Conservation (phyloP, 2,797 vertebrate genomes). For the Anableps anableps region DNA sequence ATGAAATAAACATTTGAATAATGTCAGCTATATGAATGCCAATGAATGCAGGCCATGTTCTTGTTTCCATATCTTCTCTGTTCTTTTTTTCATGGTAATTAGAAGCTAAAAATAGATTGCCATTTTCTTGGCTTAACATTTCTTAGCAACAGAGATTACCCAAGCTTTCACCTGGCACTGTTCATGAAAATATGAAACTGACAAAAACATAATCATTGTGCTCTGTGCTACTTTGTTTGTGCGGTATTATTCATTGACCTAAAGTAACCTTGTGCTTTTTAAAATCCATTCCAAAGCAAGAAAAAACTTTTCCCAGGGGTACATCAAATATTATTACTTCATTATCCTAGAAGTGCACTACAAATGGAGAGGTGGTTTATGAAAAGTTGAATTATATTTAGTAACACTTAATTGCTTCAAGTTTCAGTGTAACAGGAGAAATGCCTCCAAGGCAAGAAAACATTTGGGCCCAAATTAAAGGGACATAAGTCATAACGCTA, state of each 20-base stretch:
- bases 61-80: neutral
- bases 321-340: constrained; percentile 14
- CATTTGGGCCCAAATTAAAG: constrained; percentile 10
- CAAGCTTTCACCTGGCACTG: neutral
- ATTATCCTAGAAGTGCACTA: neutral
- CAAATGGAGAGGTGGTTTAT: constrained; percentile 4
- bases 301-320: neutral
- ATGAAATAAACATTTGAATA: neutral
- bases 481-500: neutral
- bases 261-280: constrained; percentile 4
- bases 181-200: neutral
- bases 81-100: neutral
- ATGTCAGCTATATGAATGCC: neutral
- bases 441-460: constrained; percentile 3
- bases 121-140: constrained; percentile 2
- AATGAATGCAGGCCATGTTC: neutral
- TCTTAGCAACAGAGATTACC: constrained; percentile 3
- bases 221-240: neutral
- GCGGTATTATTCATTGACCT: neutral
- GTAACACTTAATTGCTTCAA: constrained; percentile 24
- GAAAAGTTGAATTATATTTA: constrained; percentile 14
- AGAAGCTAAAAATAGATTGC: constrained; percentile 2
- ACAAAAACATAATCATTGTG: neutral
- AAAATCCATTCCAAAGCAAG: neutral
- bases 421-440: constrained; percentile 23